Conservation (phyloP, 2,113 vertebrate species). For the Poecilia latipinna region DNA sequence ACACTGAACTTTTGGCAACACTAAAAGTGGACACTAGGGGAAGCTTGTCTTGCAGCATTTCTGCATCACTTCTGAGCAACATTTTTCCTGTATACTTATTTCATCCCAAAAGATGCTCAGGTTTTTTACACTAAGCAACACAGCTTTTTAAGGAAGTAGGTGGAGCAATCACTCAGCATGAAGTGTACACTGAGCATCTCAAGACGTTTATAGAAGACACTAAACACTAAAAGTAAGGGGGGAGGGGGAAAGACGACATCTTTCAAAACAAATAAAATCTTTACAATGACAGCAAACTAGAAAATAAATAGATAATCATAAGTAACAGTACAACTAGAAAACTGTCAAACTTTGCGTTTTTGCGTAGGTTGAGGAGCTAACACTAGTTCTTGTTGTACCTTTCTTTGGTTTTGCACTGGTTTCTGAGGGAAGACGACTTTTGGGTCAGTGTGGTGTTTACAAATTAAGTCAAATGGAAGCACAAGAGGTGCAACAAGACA, state of each 20-base stretch:
- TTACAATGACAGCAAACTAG: neutral
- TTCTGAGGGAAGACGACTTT: no score
- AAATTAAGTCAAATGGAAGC: no score
- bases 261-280: constrained; percentile 9
- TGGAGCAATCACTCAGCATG: constrained; percentile 31
- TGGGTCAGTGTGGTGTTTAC: no score
- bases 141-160: constrained; percentile 50
- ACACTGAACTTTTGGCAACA: constrained; percentile 43
- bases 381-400: no score
- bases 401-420: no score
- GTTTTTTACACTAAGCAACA: constrained; percentile 21
- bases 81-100: constrained; percentile 29
- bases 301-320: neutral
- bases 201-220: constrained; percentile 39
- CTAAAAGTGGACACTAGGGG: constrained; percentile 16
- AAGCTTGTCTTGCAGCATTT: constrained; percentile 50
- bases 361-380: no score
- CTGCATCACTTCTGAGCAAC: constrained; percentile 34
- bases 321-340: neutral
- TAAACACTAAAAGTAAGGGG: constrained; percentile 6
- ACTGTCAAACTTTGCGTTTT: neutral
- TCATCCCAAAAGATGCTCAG: constrained; percentile 46
- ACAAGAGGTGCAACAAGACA: no score
- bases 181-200: constrained; percentile 48
- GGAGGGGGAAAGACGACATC: constrained; percentile 7